Base-by-base conservation (phyloP, 2,888 invertebrate genomes). In the Rotaria macrura region DNA sequence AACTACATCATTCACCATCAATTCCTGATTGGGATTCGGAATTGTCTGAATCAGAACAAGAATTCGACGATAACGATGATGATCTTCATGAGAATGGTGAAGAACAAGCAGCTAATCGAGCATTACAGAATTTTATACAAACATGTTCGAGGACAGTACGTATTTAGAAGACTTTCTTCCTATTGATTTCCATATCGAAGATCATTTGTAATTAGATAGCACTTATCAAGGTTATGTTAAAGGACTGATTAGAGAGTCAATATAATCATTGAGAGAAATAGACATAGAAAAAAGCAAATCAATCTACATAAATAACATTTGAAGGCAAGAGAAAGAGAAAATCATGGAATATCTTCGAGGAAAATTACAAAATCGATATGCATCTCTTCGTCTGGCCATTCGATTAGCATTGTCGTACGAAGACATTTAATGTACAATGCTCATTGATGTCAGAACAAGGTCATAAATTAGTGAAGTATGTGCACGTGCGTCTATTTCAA, bases 61-160 rank as follows among this genome's bases (percentile, higher is more conserved):
- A 79, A 79, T 79, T 43, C 25, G 79, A 79, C 14, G 79, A 79
- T 79, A 79, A 79, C n/a, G 43, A 79, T 79, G 79, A 79, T 9
- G 34, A 65, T 65, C 34, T 17, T 2, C 3, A 65, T 20, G 79
- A 79, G 43, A 43, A 79, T 79, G 43, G 43, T 23, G 79, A 43
- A 43, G 79, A 79, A 20, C 40, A 43, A 43, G 79, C 79, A 0
- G 79, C 79, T 25, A 79, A 79, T 43, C 40, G 43, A 20, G 79
- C 79, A n/a, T 43, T 79, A 79, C 23, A 79, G 25, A 79, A 79
- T 9, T 79, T 79, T 79, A 79, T 79, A n/a, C 40, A 40, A 79
- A 43, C 40, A 9, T 79, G 20, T 79, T 40, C 79, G 43, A 79
- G 10, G 43, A 14, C 29, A 12, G 65, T 65, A 65, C 1, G 79